Base-by-base conservation (phyloP, 2,888 invertebrate genomes). In the Drosophila diplacantha region DNA sequence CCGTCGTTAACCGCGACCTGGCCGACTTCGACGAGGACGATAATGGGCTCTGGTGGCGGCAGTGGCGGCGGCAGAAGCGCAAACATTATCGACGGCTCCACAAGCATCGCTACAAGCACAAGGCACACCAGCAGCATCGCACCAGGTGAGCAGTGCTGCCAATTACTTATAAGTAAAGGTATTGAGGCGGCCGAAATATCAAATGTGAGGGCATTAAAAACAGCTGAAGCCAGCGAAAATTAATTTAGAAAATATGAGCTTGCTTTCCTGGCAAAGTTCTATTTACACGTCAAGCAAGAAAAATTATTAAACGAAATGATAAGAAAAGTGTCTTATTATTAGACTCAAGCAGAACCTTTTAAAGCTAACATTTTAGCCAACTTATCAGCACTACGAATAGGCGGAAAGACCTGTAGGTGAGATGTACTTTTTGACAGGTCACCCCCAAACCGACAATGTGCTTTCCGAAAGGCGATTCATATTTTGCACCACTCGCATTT, bases 1-100 rank as follows among this genome's bases (percentile, higher is more conserved):
- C 51, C 35, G 55, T 44, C 32, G 47, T 37, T 39, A 52, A 50
- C 49, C 54, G 43, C 54, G 55, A 37, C 44, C 37, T 47, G 39
- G 69, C 34, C 44, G 57, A 66, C 57, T 49, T 57, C 44, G 69
- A 52, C 54, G 63, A 32, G 56, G 47, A 46, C 38, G 41, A 31
- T 44, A 47, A 61, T 57, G 57, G 32, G 54, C 31, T 20, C 12
- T 41, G 53, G 20, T 20, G 54, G 58, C 41, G 53, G 37, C 51
- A 43, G 47, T 47, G 43, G 51, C 68, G 63, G 11, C 59, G 80
- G 18, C 73, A 77, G 49, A 83, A 83, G 50, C 84, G 83, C 22
- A 81, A 75, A 69, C 83, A 77, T 63, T 75, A 73, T 69, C 74
- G 77, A 68, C 75, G 83, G 51, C 68, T 73, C 49, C 81, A 78